Conservation (phyloP, 2,888 invertebrate genomes). For the Xanthorhoe designata region DNA sequence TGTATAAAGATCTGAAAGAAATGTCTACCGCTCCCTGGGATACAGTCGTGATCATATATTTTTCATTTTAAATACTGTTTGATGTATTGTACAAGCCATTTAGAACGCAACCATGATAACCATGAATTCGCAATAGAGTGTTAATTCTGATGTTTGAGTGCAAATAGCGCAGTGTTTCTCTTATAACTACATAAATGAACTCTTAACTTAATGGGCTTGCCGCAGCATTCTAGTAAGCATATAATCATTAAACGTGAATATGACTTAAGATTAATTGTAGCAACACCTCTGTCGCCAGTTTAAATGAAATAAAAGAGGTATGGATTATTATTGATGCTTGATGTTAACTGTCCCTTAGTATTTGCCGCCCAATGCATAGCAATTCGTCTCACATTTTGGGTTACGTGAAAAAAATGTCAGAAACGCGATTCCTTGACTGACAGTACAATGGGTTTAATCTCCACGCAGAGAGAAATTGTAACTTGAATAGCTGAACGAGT, state of each 20-base stretch:
- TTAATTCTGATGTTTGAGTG: neutral
- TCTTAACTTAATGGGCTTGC: neutral
- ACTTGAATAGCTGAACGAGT: constrained; percentile 58
- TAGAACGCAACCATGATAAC: neutral
- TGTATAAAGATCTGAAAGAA: no score
- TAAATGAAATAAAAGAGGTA: neutral
- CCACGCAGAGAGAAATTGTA: constrained; percentile 65
- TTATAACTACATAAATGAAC: neutral
- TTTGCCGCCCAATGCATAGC: constrained; percentile 39
- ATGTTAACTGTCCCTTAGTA: neutral
- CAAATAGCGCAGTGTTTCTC: neutral
- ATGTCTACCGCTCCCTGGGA: no score
- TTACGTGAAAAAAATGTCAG: constrained; percentile 73
- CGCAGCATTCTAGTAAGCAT: neutral
- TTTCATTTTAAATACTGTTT: no score
- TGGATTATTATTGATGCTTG: neutral
- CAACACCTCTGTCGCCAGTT: neutral
- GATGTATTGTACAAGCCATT: neutral
- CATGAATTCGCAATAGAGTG: neutral
- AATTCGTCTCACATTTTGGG: constrained; percentile 64
- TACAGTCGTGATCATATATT: no score
- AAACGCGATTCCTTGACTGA: constrained; percentile 76
- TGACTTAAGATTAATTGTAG: neutral
- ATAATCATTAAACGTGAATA: neutral
- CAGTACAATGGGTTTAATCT: constrained; percentile 80